Evolutionary conservation across 2,113 vertebrate species (phyloP), one percentile per base, ranked within the genome.

Genomic region (Aleadryas rufinucha): DNA sequence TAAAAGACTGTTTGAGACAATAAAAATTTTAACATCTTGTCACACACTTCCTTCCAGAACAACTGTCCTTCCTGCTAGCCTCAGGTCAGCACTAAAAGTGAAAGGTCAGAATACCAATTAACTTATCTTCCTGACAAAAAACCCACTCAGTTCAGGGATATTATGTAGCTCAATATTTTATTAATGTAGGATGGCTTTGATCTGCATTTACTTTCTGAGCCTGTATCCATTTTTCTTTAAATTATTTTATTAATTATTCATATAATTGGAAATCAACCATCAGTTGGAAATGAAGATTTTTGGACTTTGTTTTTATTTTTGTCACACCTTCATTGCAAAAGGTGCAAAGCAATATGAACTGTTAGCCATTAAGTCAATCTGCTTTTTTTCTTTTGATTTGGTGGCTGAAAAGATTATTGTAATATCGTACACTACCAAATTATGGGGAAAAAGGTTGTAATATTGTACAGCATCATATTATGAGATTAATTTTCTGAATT

Each of bases 31-130:
- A 86, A 87, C 79, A 90, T 84, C 56, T 61, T 52, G 35, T 84
- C 3, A 0, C 41, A 49, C 45, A 42, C 44, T 93, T 76, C n/a
- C 44, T 92, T 64, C 31, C 37, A 86, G 69, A 95, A 24, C 0
- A 4, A 41, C 66, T 76, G 70, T 85, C 80, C 81, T 94, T 91
- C 50, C 44, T 71, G 57, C 64, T 71, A 84, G n/a, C 64, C 52
- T 92, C 44, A 75, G 79, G 56, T 92, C 80, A 92, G 47, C 18
- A 33, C n/a, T 75, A 33, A 71, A 90, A 93, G 66, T 94, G 66
- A 94, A 90, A 97, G 72, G 60, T 78, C 76, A 57, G 76, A 90
- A 84, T 95, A 86, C 47, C 79, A 94, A 90, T 95, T 88, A 95
- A 88, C 52, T 94, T 82, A 54, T 54, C 64, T 69, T 75, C 47